phyloP scores from a whole-genome alignment of 2,797 vertebrate genomes.

The Scyliorhinus canicula region DNA sequence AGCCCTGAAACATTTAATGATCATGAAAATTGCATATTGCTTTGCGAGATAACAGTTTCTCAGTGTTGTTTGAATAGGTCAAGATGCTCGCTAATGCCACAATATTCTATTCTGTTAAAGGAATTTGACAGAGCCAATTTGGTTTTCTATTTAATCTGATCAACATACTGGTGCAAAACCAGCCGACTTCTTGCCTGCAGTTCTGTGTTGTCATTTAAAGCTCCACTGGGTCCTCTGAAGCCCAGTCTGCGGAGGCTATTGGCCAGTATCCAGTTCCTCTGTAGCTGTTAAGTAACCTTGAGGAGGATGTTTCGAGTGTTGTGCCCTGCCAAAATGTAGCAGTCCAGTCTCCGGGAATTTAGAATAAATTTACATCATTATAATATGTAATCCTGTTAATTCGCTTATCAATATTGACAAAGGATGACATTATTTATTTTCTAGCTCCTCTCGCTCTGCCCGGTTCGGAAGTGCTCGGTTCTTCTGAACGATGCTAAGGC shows the following conservation, averaged over 20 bases:
- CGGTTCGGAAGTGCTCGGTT: too few relatives aligned
- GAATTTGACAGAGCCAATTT: background rate
- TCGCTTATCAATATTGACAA: background rate
- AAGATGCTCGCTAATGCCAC: background rate
- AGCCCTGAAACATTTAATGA: background rate
- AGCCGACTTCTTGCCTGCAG: background rate
- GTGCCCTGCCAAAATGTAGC: background rate
- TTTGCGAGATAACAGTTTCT: background rate
- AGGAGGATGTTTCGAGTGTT: background rate
- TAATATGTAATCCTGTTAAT: background rate
- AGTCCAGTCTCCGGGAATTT: background rate
- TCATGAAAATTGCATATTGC: background rate
- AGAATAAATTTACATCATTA: background rate
- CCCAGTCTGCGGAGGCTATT: background rate
- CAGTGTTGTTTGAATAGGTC: background rate
- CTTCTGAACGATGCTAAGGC: too few relatives aligned
- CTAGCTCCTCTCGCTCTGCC: too few relatives aligned
- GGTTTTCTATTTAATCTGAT: background rate
- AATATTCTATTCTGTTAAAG: background rate
- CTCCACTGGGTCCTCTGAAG: background rate
- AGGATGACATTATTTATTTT: background rate
- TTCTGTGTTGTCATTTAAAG: background rate
- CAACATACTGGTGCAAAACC: background rate
- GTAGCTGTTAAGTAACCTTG: background rate
- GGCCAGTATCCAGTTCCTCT: background rate